Percentiles rank a stretch among this genome's conserved stretches.
These are phyloP conservation scores for Ophion ellenae DNA, from an alignment of 2,888 invertebrate species.

Conservation along the genomic window DNA sequence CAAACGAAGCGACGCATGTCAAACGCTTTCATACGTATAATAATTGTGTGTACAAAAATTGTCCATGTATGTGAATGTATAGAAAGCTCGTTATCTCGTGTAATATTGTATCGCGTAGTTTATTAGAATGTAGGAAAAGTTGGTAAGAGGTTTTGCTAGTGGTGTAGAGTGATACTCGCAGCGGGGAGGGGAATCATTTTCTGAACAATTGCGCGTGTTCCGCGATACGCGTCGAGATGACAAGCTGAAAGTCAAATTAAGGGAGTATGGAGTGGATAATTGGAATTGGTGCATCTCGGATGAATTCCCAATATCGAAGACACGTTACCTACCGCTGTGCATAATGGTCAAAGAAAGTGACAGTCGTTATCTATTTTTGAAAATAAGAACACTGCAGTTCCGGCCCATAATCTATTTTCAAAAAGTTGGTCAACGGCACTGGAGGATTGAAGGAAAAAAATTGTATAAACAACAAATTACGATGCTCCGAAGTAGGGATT, in stretches of 20 bases:
- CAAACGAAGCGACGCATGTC: not conserved
- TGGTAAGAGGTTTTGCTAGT: conserved; percentile 28
- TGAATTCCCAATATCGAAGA: not conserved
- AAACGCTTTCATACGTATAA: conserved; percentile 56
- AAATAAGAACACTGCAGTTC: conserved; percentile 11
- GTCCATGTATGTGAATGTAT: conserved; percentile 54
- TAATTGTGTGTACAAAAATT: conserved; percentile 52
- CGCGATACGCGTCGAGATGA: conserved; percentile 9
- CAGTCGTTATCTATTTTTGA: not conserved
- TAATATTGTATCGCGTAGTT: conserved; percentile 55
- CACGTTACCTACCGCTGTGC: not conserved
- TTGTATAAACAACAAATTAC: no score
- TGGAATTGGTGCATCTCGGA: not conserved
- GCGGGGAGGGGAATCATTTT: not conserved
- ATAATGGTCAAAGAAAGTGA: not conserved
- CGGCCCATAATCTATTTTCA: conserved; percentile 2
- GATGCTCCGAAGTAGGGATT: no score
- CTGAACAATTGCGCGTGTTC: not conserved
- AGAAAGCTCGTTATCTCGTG: conserved; percentile 60
- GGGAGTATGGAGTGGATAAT: not conserved
- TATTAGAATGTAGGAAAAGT: conserved; percentile 38
- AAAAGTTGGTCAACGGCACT: not conserved
- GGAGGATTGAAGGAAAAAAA: not conserved
- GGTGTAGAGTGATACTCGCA: not conserved
- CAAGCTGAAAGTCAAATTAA: conserved; percentile 20